These are phyloP conservation scores for Conops quadrifasciatus DNA, from an alignment of 2,888 invertebrate species.

Conservation along the genomic window DNA sequence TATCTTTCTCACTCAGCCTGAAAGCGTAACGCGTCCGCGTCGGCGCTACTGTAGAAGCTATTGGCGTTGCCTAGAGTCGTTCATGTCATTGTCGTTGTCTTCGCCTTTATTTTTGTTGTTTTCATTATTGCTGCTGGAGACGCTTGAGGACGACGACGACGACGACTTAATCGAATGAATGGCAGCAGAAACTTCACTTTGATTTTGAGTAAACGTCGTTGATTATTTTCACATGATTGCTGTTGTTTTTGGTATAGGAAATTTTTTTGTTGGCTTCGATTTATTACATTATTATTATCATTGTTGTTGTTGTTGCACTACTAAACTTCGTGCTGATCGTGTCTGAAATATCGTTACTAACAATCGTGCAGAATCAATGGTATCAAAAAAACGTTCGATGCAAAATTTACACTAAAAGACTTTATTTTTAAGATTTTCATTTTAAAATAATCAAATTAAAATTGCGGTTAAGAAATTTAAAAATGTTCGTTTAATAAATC, in stretches of 20 bases:
- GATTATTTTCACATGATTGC: slow-evolving; percentile 21
- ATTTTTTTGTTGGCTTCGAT: background rate
- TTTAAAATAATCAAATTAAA: background rate
- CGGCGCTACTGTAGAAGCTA: too few species aligned
- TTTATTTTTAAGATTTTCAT: background rate
- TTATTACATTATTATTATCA: background rate
- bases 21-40: too few species aligned
- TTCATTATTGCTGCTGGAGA: slow-evolving; percentile 1
- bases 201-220: slow-evolving; percentile 28
- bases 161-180: slow-evolving; percentile 21
- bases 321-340: slow-evolving; percentile 25
- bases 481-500: too few species aligned
- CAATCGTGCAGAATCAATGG: slow-evolving; percentile 20
- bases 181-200: background rate
- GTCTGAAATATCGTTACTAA: slow-evolving; percentile 4
- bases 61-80: too few species aligned
- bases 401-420: background rate
- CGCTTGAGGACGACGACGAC: background rate
- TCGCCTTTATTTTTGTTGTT: background rate
- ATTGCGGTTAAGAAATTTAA: background rate
- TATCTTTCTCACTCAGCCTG: too few species aligned
- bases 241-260: slow-evolving; percentile 12
- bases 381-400: slow-evolving; percentile 2
- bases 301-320: slow-evolving; percentile 18
- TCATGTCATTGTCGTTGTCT: background rate